Percentiles rank a stretch among this genome's conserved stretches.
Evolutionary conservation across 2,113 vertebrate species (phyloP).

Genomic region (Bubo scandiacus): DNA sequence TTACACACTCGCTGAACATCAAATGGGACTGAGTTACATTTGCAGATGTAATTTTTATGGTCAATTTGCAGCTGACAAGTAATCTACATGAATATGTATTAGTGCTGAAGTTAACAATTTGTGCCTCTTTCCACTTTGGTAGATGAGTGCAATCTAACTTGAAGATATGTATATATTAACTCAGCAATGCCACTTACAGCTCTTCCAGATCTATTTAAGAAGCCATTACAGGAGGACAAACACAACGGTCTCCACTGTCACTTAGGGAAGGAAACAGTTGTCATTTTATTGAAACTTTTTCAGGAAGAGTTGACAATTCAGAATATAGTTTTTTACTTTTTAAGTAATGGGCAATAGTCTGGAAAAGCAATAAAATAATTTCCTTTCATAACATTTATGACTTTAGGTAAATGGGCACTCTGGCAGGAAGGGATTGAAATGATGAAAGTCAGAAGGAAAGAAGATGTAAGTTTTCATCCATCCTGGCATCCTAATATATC

Average conservation of each 20-base stretch:
- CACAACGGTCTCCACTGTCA: neutral
- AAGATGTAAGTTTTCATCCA: neutral
- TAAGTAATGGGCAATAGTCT: neutral
- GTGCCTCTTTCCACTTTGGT: neutral
- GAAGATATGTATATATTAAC: neutral
- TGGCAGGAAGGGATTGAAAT: neutral
- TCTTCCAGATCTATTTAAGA: neutral
- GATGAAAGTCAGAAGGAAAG: neutral
- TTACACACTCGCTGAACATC: neutral
- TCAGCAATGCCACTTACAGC: neutral
- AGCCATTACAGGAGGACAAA: neutral
- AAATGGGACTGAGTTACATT: conserved; percentile 19
- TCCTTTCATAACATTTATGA: neutral
- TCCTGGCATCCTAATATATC: neutral
- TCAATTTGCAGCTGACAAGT: conserved; percentile 41
- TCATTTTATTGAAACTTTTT: neutral
- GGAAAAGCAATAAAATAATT: neutral
- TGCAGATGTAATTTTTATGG: conserved; percentile 47
- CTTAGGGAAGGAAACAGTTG: neutral
- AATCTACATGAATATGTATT: conserved; percentile 2
- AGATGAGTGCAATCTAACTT: neutral
- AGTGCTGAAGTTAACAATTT: conserved; percentile 14
- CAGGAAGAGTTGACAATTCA: neutral
- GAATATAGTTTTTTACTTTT: neutral
- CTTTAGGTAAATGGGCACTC: neutral